Evolutionary conservation across 2,888 invertebrate genomes (phyloP).

Genomic region (Allygus modestus): DNA sequence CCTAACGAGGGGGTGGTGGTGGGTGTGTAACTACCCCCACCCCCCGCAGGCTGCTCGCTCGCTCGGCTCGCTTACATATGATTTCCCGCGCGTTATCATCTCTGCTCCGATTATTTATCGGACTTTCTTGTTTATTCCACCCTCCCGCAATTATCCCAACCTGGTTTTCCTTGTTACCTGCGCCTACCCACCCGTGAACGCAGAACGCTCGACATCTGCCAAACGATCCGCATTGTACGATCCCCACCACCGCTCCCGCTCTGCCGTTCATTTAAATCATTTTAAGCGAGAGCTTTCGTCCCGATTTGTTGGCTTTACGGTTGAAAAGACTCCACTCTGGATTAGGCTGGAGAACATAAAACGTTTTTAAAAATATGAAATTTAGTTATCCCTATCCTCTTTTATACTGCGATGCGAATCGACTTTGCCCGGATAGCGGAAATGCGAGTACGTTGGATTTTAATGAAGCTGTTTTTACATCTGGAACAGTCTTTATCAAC

Average conservation of each 20-base stretch:
- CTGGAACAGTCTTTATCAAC: too few species aligned
- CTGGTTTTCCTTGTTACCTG: constrained; percentile 47
- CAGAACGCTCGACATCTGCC: constrained; percentile 33
- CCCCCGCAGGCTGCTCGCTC: neutral
- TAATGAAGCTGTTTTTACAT: neutral
- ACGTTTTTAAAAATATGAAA: constrained; percentile 23
- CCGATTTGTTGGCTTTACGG: constrained; percentile 40
- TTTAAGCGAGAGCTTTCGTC: constrained; percentile 37
- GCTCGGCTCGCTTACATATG: constrained; percentile 44
- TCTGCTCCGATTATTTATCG: constrained; percentile 44
- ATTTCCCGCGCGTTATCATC: constrained; percentile 49
- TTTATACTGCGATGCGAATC: neutral
- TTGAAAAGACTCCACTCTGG: constrained; percentile 13
- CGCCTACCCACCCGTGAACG: constrained; percentile 39
- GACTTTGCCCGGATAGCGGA: neutral
- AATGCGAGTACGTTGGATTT: neutral
- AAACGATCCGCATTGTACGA: constrained; percentile 40
- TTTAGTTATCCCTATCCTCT: constrained; percentile 22
- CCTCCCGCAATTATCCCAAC: constrained; percentile 28
- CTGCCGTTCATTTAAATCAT: constrained; percentile 39
- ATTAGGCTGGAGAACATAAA: constrained; percentile 10
- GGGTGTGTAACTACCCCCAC: neutral
- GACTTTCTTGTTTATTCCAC: constrained; percentile 42
- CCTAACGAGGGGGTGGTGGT: neutral
- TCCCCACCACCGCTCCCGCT: neutral